phyloP scores from a whole-genome alignment of 2,888 invertebrate genomes.

The Cheilosia impressa region DNA sequence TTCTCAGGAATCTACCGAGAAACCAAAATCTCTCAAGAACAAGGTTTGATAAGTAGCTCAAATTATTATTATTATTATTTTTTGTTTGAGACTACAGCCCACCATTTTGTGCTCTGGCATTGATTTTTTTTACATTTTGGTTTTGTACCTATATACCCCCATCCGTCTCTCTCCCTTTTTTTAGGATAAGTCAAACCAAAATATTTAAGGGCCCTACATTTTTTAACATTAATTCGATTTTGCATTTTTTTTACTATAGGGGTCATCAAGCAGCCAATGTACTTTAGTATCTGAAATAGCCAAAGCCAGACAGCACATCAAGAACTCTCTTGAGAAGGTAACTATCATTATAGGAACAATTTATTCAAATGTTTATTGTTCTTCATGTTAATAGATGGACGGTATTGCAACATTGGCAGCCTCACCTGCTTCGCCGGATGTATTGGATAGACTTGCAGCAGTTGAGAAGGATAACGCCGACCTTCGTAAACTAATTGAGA shows the following conservation, averaged over 20 bases:
- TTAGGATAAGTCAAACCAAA: not conserved
- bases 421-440: slow-evolving; percentile 84
- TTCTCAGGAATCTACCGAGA: slow-evolving; percentile 33
- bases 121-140: slow-evolving; percentile 36
- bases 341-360: slow-evolving; percentile 76
- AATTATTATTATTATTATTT: not conserved
- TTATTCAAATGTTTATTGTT: not conserved
- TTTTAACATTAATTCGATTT: not conserved
- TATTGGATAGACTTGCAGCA: slow-evolving; percentile 85
- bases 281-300: slow-evolving; percentile 93
- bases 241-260: slow-evolving; percentile 29
- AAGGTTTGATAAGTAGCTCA: slow-evolving; percentile 56
- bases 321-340: slow-evolving; percentile 89
- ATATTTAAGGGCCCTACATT: too few relatives aligned
- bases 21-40: slow-evolving; percentile 46
- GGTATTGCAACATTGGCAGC: slow-evolving; percentile 86
- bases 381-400: slow-evolving; percentile 85
- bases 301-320: slow-evolving; percentile 93
- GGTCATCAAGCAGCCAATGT: slow-evolving; percentile 81
- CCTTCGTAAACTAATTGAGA: slow-evolving; percentile 82
- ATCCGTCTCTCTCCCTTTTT: not conserved
- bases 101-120: slow-evolving; percentile 33
- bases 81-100: not conserved
- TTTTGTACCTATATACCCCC: not conserved
- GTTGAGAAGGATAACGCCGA: slow-evolving; percentile 86